Percentiles rank a stretch among this genome's conserved stretches.
These are phyloP conservation scores for Erithacus rubecula DNA, from an alignment of 2,797 vertebrate genomes.

Conservation along the genomic window DNA sequence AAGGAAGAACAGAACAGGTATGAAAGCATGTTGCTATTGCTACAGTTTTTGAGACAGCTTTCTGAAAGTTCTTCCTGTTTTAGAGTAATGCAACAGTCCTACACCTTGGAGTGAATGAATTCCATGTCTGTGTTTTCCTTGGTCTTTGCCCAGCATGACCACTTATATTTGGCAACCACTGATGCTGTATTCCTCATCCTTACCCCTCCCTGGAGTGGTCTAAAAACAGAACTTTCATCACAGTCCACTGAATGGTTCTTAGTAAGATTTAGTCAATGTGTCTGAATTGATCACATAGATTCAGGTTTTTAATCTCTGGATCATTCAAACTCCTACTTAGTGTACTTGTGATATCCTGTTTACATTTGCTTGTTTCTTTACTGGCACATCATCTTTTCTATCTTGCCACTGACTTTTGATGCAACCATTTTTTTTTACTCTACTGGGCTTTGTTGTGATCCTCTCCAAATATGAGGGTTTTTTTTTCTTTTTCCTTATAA, in stretches of 20 bases:
- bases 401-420: not conserved
- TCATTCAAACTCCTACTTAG: not conserved
- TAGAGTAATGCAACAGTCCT: not conserved
- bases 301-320: not conserved
- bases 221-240: not conserved
- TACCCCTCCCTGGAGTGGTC: not conserved
- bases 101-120: not conserved
- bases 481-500: not conserved
- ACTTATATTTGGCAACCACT: not conserved
- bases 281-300: not conserved
- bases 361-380: not conserved
- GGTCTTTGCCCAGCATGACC: not conserved
- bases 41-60: not conserved
- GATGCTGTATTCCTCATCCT: not conserved
- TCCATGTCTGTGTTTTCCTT: not conserved
- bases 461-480: not conserved
- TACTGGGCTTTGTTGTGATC: not conserved
- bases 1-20: constrained; percentile 97
- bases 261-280: not conserved
- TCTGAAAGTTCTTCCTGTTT: not conserved
- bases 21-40: not conserved
- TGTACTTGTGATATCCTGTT: not conserved
- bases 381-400: not conserved
- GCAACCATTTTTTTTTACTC: not conserved
- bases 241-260: not conserved